A percentile compares a stretch with the other conserved stretches of the same genome.
phyloP scores from a whole-genome alignment of 2,888 invertebrate species.

The Saturnia pavonia region DNA sequence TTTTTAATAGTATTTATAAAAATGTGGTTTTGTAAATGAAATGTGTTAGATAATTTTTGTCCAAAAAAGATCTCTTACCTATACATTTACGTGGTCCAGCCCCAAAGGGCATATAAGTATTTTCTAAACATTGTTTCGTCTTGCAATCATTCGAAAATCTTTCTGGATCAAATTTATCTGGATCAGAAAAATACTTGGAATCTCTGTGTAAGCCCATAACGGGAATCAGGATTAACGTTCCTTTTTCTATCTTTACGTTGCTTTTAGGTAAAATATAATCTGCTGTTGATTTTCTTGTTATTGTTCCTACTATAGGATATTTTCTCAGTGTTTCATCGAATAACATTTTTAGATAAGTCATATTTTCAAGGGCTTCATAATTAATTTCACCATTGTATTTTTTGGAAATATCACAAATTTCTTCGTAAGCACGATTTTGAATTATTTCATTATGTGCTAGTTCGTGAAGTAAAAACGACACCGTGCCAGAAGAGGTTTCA shows the following conservation, averaged over 20 bases:
- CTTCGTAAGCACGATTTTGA: slow-evolving; percentile 32
- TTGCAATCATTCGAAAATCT: slow-evolving; percentile 39
- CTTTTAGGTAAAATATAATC: slow-evolving; percentile 33
- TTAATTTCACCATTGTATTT: slow-evolving; percentile 26
- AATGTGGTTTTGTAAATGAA: too few relatives aligned
- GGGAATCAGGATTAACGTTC: slow-evolving; percentile 23
- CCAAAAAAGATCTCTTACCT: slow-evolving; percentile 35
- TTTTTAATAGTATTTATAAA: too few relatives aligned
- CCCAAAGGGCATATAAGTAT: slow-evolving; percentile 32
- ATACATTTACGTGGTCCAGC: slow-evolving; percentile 49
- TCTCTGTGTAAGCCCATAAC: slow-evolving; percentile 44
- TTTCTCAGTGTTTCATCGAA: slow-evolving; percentile 41
- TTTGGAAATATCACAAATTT: slow-evolving; percentile 26
- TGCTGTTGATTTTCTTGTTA: slow-evolving; percentile 19
- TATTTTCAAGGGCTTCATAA: slow-evolving; percentile 45
- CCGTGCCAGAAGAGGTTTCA: slow-evolving; percentile 57
- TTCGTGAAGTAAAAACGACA: slow-evolving; percentile 38
- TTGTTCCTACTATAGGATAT: slow-evolving; percentile 34
- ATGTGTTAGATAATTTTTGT: too few relatives aligned
- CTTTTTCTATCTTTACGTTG: slow-evolving; percentile 38
- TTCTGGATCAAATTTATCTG: slow-evolving; percentile 44
- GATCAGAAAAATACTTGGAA: slow-evolving; percentile 44
- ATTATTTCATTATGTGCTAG: slow-evolving; percentile 33
- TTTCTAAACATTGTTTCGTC: slow-evolving; percentile 28
- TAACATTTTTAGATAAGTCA: slow-evolving; percentile 29